Evolutionary conservation across 2,888 invertebrate species (phyloP), one percentile per base, ranked within the genome.

Genomic region (Villa cingulata): DNA sequence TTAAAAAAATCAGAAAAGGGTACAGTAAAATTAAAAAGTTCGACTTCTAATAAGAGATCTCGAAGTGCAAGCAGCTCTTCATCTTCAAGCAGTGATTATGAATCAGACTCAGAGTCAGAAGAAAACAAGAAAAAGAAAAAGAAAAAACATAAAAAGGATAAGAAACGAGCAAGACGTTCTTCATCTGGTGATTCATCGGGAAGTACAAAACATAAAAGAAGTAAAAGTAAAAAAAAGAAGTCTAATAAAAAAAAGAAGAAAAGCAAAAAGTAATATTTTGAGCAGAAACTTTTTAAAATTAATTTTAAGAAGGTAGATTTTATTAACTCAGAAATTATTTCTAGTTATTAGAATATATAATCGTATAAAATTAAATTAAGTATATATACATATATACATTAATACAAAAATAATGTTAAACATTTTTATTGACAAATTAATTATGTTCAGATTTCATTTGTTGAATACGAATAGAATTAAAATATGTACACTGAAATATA

Each of bases 241-340:
- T 76, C 78, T 23, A 72, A 74, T 57, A 82, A 81, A 62, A 84
- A 83, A 64, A 83, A 80, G 70, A 84, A 82, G 64, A 83, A 83
- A 65, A 32, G 29, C 12, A 32, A 32, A 12, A 32, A 32, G 12
- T 32, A 12, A 32, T 32, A n/a, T n/a, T n/a, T n/a, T n/a, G n/a
- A n/a, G n/a, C n/a, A n/a, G n/a, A n/a, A n/a, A n/a, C n/a, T n/a
- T n/a, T n/a, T n/a, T n/a, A n/a, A n/a, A n/a, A n/a, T n/a, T n/a
- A n/a, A n/a, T n/a, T n/a, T n/a, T n/a, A n/a, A n/a, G n/a, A n/a
- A n/a, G n/a, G n/a, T n/a, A n/a, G n/a, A n/a, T n/a, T n/a, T n/a
- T n/a, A n/a, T n/a, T n/a, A n/a, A n/a, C n/a, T n/a, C n/a, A n/a
- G n/a, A n/a, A n/a, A n/a, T n/a, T n/a, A n/a, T n/a, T n/a, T n/a